Conservation (phyloP, 2,113 vertebrate species). For the Turnix velox region DNA sequence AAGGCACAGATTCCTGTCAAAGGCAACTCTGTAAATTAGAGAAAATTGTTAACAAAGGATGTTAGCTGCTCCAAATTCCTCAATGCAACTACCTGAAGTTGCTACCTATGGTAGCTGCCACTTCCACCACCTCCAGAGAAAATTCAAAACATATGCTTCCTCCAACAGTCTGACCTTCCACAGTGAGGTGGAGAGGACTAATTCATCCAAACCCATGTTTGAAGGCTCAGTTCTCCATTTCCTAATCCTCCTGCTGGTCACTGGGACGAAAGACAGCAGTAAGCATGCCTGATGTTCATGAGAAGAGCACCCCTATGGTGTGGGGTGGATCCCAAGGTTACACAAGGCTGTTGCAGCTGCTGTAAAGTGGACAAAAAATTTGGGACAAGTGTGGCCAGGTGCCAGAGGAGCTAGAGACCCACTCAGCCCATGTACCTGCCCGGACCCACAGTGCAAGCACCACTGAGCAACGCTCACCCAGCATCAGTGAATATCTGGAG, state of each 20-base stretch:
- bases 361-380: background rate
- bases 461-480: background rate
- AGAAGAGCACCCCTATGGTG: background rate
- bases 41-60: background rate
- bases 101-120: fast-evolving
- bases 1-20: background rate
- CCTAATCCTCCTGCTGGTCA: background rate
- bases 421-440: background rate
- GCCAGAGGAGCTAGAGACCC: fast-evolving
- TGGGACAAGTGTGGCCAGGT: background rate
- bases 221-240: background rate
- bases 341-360: background rate
- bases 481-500: background rate
- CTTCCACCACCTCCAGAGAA: background rate
- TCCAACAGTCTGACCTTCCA: fast-evolving
- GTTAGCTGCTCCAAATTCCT: background rate
- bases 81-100: fast-evolving
- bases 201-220: fast-evolving
- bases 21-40: background rate
- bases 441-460: background rate
- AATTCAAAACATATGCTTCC: background rate
- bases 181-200: fast-evolving
- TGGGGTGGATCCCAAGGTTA: background rate
- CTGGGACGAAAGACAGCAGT: background rate
- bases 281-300: fast-evolving